These are phyloP conservation scores for Diceros bicornis DNA, from an alignment of 2,797 vertebrate genomes.

Conservation along the genomic window DNA sequence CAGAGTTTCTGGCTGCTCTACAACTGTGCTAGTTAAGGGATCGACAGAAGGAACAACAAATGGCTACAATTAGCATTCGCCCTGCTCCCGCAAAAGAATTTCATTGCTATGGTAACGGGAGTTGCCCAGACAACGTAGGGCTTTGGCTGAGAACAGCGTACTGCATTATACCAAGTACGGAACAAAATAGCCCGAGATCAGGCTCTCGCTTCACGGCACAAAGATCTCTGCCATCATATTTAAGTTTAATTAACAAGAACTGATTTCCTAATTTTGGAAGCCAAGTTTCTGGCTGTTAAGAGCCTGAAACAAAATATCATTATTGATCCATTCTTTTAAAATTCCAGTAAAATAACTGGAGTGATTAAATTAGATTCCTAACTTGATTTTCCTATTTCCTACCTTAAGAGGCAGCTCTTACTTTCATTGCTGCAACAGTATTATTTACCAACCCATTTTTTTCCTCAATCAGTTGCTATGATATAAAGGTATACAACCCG, in stretches of 20 bases:
- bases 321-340: constrained; percentile 78
- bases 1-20: constrained; percentile 87
- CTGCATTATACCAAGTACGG: constrained; percentile 70
- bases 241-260: constrained; percentile 80
- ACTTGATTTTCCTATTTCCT: constrained; percentile 47
- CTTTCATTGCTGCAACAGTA: constrained; percentile 32
- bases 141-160: constrained; percentile 84
- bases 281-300: constrained; percentile 66
- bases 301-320: constrained; percentile 78
- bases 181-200: constrained; percentile 55
- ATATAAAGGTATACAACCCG: neutral
- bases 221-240: constrained; percentile 72
- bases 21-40: constrained; percentile 87
- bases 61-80: constrained; percentile 90
- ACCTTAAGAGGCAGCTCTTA: neutral
- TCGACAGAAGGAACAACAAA: constrained; percentile 89
- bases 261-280: constrained; percentile 70
- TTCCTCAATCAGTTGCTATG: neutral
- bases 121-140: constrained; percentile 88
- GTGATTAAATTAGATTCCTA: constrained; percentile 76
- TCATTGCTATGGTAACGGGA: constrained; percentile 90
- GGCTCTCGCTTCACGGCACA: constrained; percentile 46
- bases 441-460: constrained; percentile 19
- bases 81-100: constrained; percentile 85
- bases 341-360: constrained; percentile 77